These are phyloP conservation scores for Phrynosoma platyrhinos DNA, from an alignment of 2,113 vertebrate species.

Conservation along the genomic window DNA sequence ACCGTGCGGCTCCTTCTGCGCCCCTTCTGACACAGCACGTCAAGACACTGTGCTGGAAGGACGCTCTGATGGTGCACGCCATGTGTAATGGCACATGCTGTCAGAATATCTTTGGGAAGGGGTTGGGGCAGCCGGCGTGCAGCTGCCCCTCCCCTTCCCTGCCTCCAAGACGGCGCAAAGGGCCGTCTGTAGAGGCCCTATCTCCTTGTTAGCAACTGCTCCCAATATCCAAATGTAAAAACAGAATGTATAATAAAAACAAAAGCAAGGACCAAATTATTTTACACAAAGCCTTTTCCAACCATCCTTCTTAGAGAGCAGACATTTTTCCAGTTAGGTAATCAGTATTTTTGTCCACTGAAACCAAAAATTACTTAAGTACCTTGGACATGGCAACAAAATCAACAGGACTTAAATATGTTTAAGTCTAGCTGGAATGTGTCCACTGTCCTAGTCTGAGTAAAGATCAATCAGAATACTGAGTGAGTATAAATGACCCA, in stretches of 20 bases:
- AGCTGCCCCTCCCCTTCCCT: too few species aligned
- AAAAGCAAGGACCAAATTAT: neutral
- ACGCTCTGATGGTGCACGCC: too few species aligned
- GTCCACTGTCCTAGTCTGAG: neutral
- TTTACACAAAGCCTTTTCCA: neutral
- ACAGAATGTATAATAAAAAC: neutral
- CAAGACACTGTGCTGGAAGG: too few species aligned
- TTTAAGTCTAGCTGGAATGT: neutral
- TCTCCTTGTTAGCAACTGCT: neutral
- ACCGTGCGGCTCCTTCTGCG: too few species aligned
- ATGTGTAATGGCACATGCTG: too few species aligned
- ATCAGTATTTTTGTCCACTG: neutral
- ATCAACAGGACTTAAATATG: neutral
- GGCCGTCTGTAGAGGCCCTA: too few species aligned
- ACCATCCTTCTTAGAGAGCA: neutral
- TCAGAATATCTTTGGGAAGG: too few species aligned
- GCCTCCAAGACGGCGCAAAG: too few species aligned
- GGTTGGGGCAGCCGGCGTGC: too few species aligned
- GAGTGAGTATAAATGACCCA: neutral
- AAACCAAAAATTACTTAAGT: neutral
- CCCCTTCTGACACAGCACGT: too few species aligned
- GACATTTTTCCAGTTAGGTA: neutral
- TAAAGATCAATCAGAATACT: neutral
- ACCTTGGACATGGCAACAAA: neutral
- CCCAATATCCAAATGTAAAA: neutral